A percentile compares a stretch with the other conserved stretches of the same genome.
Conservation (phyloP, 2,797 vertebrate species). For the Cyprinella venusta region DNA sequence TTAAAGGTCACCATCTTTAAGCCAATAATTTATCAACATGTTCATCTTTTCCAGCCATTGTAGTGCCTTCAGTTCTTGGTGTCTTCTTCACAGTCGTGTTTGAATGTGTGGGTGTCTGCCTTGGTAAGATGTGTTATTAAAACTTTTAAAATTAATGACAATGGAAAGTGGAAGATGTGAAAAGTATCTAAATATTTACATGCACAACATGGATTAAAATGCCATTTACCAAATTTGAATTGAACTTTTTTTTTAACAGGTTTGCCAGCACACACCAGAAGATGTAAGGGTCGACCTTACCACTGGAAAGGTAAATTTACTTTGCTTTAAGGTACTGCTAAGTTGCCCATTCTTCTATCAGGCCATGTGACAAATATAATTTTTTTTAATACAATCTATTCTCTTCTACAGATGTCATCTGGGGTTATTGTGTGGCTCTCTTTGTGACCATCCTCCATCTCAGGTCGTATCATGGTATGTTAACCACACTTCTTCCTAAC, state of each 20-base stretch:
- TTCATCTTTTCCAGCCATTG: conserved; percentile 60
- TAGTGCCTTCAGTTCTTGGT: conserved; percentile 53
- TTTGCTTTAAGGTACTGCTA: not conserved
- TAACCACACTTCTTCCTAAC: not conserved
- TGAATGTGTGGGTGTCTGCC: conserved; percentile 63
- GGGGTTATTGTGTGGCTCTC: conserved; percentile 69
- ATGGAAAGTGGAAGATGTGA: not conserved
- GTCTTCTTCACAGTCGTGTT: conserved; percentile 65
- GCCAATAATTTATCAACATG: not conserved
- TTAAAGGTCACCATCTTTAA: not conserved
- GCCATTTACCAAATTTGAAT: not conserved
- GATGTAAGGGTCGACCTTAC: conserved; percentile 70
- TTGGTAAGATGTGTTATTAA: conserved; percentile 61
- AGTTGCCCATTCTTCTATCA: not conserved
- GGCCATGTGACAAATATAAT: not conserved
- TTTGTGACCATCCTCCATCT: conserved; percentile 66
- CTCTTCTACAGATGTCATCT: conserved; percentile 65
- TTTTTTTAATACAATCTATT: not conserved
- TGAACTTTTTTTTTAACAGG: conserved; percentile 57
- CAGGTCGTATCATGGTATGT: conserved; percentile 65
- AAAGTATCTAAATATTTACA: not conserved
- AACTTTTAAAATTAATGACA: not conserved
- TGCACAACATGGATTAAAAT: not conserved
- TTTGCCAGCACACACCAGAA: conserved; percentile 66
- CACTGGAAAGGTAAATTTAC: conserved; percentile 64